These are phyloP conservation scores for Actinemys pallida DNA, from an alignment of 2,113 vertebrate species.

Conservation along the genomic window DNA sequence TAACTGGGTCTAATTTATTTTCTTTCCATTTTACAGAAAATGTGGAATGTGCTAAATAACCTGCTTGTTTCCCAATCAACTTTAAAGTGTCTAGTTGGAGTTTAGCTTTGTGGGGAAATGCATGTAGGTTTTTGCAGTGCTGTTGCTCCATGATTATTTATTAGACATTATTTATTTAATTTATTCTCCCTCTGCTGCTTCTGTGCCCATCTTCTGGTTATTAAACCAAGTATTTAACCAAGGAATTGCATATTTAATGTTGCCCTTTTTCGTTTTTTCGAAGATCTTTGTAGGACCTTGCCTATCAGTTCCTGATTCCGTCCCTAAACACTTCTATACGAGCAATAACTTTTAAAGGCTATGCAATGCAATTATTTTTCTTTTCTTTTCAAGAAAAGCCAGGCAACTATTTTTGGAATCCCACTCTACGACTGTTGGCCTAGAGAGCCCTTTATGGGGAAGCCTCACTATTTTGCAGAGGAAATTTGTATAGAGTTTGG, in stretches of 20 bases:
- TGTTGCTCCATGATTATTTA: constrained; percentile 75
- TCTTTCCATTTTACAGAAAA: background rate
- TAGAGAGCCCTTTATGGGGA: background rate
- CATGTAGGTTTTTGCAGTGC: constrained; percentile 35
- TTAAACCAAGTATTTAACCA: background rate
- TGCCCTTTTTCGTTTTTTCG: background rate
- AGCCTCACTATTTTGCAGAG: background rate
- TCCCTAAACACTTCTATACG: background rate
- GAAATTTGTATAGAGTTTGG: constrained; percentile 56
- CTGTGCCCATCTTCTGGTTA: background rate
- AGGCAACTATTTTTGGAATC: constrained; percentile 22
- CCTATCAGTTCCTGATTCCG: background rate
- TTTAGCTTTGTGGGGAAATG: constrained; percentile 47
- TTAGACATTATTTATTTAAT: constrained; percentile 84
- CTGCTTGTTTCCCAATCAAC: background rate
- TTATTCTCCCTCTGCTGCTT: constrained; percentile 61
- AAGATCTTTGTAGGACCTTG: background rate
- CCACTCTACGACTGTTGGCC: background rate
- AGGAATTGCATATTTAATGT: background rate
- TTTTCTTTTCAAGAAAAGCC: background rate
- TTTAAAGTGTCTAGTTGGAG: background rate
- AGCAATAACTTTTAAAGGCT: constrained; percentile 75
- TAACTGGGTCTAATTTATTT: background rate
- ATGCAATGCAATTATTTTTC: constrained; percentile 73
- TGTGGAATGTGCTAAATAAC: background rate